Evolutionary conservation across 2,888 invertebrate species (phyloP).

Genomic region (Aporophyla nigra): DNA sequence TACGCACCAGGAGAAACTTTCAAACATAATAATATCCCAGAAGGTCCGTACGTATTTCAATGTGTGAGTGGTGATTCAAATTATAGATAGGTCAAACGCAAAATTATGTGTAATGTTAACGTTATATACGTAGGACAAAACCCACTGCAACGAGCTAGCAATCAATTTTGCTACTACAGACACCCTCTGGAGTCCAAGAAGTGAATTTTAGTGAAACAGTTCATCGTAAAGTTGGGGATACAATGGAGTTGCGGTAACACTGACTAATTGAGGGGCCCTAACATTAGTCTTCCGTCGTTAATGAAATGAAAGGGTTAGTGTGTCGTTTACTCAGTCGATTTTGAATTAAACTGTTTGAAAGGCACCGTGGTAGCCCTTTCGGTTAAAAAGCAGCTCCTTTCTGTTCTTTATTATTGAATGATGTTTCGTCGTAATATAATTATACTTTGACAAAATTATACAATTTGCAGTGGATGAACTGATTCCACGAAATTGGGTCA

Average conservation of each 20-base stretch:
- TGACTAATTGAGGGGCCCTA: conserved; percentile 62
- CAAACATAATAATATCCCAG: too few relatives aligned
- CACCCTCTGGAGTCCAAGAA: conserved; percentile 15
- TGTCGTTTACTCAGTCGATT: conserved; percentile 49
- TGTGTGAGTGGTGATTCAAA: not conserved
- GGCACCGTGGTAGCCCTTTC: not conserved
- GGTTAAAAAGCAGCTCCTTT: not conserved
- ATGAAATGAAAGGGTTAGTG: conserved; percentile 66
- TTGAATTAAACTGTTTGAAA: conserved; percentile 36
- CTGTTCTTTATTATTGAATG: not conserved
- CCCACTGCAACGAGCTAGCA: not conserved
- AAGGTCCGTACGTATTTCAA: not conserved
- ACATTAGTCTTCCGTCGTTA: conserved; percentile 61
- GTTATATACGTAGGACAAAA: not conserved
- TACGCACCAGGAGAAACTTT: not conserved
- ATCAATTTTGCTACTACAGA: conserved; percentile 25
- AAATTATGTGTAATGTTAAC: not conserved
- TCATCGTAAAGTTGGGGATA: conserved; percentile 51
- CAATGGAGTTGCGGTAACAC: conserved; percentile 58
- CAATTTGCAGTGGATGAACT: not conserved
- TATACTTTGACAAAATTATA: not conserved
- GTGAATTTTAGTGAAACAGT: conserved; percentile 44
- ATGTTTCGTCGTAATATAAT: not conserved
- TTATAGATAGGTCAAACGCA: too few relatives aligned
- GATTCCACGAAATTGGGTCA: not conserved